Evolutionary conservation across 2,797 vertebrate genomes (phyloP).

Genomic region (Leuciscus waleckii): DNA sequence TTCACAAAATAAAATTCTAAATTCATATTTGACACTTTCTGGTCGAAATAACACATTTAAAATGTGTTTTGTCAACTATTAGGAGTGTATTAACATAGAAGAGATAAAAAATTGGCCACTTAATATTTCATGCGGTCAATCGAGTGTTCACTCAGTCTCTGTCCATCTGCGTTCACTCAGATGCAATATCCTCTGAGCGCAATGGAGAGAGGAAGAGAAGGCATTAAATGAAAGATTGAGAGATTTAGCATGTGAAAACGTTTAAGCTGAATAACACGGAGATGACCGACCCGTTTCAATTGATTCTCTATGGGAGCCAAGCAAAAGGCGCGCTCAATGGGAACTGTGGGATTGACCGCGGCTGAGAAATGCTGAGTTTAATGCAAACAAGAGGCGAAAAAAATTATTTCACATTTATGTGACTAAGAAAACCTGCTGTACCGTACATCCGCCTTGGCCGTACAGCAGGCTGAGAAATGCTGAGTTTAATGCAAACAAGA

Average conservation of each 20-base stretch:
- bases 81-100: neutral
- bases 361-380: neutral
- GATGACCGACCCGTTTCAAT: neutral
- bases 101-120: neutral
- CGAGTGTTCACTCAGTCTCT: neutral
- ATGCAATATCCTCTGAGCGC: conserved; percentile 38
- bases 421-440: neutral
- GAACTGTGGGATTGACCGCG: neutral
- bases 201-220: conserved; percentile 27
- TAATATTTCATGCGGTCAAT: neutral
- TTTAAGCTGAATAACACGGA: neutral
- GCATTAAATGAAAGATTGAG: conserved; percentile 32
- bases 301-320: conserved; percentile 2
- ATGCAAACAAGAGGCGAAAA: neutral
- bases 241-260: conserved; percentile 45
- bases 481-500: neutral
- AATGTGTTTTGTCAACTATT: neutral
- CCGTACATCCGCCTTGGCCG: too few relatives aligned
- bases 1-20: neutral
- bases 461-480: too few relatives aligned
- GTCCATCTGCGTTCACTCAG: conserved; percentile 50
- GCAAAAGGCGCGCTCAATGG: neutral
- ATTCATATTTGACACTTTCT: neutral
- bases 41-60: neutral
- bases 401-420: neutral